These are phyloP conservation scores for Aporophyla nigra DNA, from an alignment of 2,888 invertebrate genomes.

Conservation along the genomic window DNA sequence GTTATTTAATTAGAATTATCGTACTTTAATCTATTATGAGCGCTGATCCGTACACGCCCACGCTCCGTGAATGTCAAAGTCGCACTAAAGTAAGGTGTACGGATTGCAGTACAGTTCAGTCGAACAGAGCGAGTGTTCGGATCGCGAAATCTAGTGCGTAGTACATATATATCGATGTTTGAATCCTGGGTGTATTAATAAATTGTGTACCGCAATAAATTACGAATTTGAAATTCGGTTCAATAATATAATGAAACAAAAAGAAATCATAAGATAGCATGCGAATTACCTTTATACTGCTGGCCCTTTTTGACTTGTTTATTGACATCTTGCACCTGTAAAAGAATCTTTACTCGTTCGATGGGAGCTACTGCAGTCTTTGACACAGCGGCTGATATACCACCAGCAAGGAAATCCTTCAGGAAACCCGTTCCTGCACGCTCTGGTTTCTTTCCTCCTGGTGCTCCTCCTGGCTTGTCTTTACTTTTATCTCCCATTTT, in stretches of 20 bases:
- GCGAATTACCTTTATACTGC: constrained; percentile 94
- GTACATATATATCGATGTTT: no score
- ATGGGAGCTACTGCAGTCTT: constrained; percentile 99
- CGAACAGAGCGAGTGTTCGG: no score
- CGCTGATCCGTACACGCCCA: no score
- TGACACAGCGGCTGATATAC: constrained; percentile 97
- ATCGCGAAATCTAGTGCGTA: no score
- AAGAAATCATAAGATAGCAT: background rate
- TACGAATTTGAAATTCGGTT: background rate
- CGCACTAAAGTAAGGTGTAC: no score
- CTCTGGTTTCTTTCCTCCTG: background rate
- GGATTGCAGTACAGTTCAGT: no score
- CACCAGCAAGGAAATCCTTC: constrained; percentile 98
- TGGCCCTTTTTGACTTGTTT: constrained; percentile 96
- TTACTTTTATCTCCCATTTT: constrained; percentile 29
- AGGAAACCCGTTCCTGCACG: constrained; percentile 66
- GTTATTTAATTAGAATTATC: no score
- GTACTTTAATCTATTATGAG: no score
- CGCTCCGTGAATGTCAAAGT: no score
- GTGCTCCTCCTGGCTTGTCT: no score
- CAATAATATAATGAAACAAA: background rate
- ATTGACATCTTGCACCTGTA: constrained; percentile 98
- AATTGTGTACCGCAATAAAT: background rate
- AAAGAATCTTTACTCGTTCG: constrained; percentile 97
- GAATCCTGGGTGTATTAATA: background rate